Percentiles rank a stretch among this genome's conserved stretches.
Evolutionary conservation across 1,140 invertebrate species (phyloP).

Genomic region (Metopolophium dirhodum): DNA sequence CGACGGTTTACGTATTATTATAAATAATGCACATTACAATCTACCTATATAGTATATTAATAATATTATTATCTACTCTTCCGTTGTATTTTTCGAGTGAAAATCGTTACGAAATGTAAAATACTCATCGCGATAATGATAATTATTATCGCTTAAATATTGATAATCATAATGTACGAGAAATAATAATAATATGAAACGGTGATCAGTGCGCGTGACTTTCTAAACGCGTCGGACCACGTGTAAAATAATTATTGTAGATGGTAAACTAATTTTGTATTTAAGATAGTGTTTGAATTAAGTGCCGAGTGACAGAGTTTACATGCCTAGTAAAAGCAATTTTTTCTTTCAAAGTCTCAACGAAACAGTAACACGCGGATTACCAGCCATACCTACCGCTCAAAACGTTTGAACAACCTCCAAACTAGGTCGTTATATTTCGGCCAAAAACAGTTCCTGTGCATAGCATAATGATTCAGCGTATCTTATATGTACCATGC

Average conservation of each 20-base stretch:
- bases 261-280: background rate
- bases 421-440: no score
- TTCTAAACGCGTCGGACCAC: background rate
- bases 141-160: no score
- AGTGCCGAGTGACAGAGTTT: background rate
- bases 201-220: background rate
- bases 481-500: no score
- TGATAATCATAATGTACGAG: background rate
- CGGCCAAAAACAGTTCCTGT: no score
- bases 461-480: no score
- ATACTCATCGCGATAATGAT: background rate
- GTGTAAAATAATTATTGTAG: background rate
- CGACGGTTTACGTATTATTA: background rate
- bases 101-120: background rate
- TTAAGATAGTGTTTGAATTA: background rate
- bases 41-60: background rate
- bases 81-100: background rate
- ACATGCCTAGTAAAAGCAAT: no score
- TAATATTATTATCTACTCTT: background rate
- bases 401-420: background rate
- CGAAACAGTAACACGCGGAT: background rate
- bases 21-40: background rate
- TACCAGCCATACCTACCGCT: background rate
- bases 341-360: background rate
- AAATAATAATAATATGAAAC: background rate